These are phyloP conservation scores for Aphidius ervi DNA, from an alignment of 1,140 invertebrate species.

Conservation along the genomic window DNA sequence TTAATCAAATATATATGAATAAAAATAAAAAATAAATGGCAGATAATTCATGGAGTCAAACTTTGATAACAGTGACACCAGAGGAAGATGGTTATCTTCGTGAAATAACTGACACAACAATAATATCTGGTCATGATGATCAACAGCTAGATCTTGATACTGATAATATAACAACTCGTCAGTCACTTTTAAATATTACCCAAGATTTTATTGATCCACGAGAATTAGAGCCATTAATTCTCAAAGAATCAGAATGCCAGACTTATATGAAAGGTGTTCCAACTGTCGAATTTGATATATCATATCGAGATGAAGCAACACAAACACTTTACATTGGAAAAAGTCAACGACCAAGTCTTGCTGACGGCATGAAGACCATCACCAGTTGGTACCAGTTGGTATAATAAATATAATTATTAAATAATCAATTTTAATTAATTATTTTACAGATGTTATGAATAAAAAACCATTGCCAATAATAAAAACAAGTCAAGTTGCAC, in stretches of 20 bases:
- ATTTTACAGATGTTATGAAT: slow-evolving; percentile 21
- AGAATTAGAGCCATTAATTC: slow-evolving; percentile 14
- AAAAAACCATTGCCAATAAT: slow-evolving; percentile 18
- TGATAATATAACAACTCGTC: slow-evolving; percentile 21
- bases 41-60: slow-evolving; percentile 30
- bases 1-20: too few relatives aligned
- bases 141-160: slow-evolving; percentile 18
- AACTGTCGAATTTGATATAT: slow-evolving; percentile 23
- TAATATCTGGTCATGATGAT: slow-evolving; percentile 22
- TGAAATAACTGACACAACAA: slow-evolving; percentile 19
- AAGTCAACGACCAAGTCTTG: background rate
- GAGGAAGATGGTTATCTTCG: slow-evolving; percentile 29
- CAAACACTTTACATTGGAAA: slow-evolving; percentile 33
- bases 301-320: slow-evolving; percentile 27
- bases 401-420: background rate
- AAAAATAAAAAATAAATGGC: slow-evolving; percentile 9
- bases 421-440: background rate
- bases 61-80: slow-evolving; percentile 29
- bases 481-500: slow-evolving; percentile 17
- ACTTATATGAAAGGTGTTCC: slow-evolving; percentile 32
- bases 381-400: too few relatives aligned
- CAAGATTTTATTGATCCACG: slow-evolving; percentile 23
- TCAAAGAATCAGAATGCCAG: slow-evolving; percentile 25
- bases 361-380: too few relatives aligned
- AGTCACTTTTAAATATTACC: slow-evolving; percentile 10